Conservation (phyloP, 2,888 invertebrate species). For the Masnerella sp. region DNA sequence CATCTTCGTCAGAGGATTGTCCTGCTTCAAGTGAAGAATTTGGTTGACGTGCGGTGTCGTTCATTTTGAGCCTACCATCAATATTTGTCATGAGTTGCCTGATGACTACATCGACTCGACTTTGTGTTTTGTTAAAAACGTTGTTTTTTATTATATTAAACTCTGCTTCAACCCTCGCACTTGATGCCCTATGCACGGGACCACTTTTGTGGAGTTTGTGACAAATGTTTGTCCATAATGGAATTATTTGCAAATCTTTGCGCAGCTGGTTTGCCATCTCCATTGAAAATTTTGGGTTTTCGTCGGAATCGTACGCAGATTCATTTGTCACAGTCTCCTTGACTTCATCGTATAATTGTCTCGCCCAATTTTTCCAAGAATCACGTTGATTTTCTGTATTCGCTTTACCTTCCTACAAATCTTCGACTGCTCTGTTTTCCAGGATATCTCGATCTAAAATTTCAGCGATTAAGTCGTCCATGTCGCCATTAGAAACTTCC, state of each 20-base stretch:
- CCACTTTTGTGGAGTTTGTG: not conserved
- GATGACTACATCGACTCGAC: not conserved
- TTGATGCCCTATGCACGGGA: slow-evolving; percentile 22
- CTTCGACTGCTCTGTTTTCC: not conserved
- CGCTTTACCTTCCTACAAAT: not conserved
- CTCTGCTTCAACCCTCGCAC: slow-evolving; percentile 43
- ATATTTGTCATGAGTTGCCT: not conserved
- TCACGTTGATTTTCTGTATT: not conserved
- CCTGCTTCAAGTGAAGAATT: too few relatives aligned
- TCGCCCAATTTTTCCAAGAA: not conserved
- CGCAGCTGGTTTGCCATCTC: not conserved
- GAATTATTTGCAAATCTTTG: not conserved
- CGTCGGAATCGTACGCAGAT: not conserved
- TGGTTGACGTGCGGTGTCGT: not conserved
- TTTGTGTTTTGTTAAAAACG: not conserved
- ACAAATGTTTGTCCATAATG: not conserved
- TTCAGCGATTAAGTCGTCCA: not conserved
- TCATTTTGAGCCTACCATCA: slow-evolving; percentile 1
- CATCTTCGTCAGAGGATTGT: too few relatives aligned
- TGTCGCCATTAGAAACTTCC: not conserved
- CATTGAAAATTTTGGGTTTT: not conserved
- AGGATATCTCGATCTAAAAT: not conserved
- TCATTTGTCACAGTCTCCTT: not conserved
- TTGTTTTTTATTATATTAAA: slow-evolving; percentile 35
- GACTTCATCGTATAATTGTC: not conserved